A percentile compares a stretch with the other conserved stretches of the same genome.
Evolutionary conservation across 2,113 vertebrate species (phyloP).

Genomic region (Barnardius zonarius): DNA sequence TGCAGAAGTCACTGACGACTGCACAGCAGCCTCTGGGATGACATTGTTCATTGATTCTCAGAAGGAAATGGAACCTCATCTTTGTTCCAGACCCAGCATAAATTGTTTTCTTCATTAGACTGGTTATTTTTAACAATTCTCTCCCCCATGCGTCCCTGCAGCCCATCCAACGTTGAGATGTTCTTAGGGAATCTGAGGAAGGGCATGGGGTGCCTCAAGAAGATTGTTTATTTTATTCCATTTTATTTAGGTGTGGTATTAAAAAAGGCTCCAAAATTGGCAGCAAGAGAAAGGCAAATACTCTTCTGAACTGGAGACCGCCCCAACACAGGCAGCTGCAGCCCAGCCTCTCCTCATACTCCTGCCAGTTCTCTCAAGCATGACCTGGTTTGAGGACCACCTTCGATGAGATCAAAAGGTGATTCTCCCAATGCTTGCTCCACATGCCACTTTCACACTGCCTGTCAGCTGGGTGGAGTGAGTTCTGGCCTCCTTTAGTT

Average conservation of each 20-base stretch:
- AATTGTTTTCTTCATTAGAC: neutral
- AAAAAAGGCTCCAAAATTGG: constrained; percentile 44
- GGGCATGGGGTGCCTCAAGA: neutral
- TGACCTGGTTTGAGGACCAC: constrained; percentile 63
- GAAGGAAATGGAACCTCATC: neutral
- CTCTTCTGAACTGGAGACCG: constrained; percentile 19
- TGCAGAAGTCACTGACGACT: neutral
- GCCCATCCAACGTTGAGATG: neutral
- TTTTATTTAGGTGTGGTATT: constrained; percentile 66
- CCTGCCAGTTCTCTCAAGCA: constrained; percentile 47
- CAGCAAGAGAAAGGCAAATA: constrained; percentile 20
- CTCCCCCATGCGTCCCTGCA: neutral
- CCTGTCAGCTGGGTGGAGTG: neutral
- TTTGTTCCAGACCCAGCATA: neutral
- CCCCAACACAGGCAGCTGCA: constrained; percentile 47
- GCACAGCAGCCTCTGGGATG: neutral
- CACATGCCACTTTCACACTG: neutral
- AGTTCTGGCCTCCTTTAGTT: neutral
- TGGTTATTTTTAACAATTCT: constrained; percentile 8
- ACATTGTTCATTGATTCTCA: neutral
- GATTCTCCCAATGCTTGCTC: constrained; percentile 16
- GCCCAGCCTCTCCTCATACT: constrained; percentile 32
- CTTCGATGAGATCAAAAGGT: constrained; percentile 54
- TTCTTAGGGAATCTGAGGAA: neutral
- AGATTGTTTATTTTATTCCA: constrained; percentile 46